A percentile compares a stretch with the other conserved stretches of the same genome.
phyloP scores from a whole-genome alignment of 2,888 invertebrate species.

The Diaperis boleti region DNA sequence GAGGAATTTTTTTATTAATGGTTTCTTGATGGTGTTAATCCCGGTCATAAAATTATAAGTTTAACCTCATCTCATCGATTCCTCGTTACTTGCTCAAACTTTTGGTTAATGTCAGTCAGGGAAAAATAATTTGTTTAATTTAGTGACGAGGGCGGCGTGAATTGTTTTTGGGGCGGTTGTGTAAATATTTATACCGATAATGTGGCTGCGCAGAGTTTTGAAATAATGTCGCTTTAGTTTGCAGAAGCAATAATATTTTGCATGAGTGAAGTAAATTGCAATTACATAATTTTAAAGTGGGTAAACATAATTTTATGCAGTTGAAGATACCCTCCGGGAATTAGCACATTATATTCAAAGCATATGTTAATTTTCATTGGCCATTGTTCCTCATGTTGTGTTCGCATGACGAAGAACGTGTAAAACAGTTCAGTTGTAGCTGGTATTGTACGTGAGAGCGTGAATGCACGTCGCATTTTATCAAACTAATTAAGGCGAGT shows the following conservation, averaged over 20 bases:
- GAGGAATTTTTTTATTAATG: slow-evolving; percentile 18
- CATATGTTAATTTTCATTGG: slow-evolving; percentile 46
- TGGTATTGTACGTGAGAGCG: slow-evolving; percentile 43
- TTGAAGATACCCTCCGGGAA: slow-evolving; percentile 28
- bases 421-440: slow-evolving; percentile 42
- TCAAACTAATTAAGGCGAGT: slow-evolving; percentile 48
- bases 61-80: slow-evolving; percentile 26
- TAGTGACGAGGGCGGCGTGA: not conserved
- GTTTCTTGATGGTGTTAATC: slow-evolving; percentile 15
- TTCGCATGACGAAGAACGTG: slow-evolving; percentile 45
- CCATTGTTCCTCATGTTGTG: slow-evolving; percentile 43
- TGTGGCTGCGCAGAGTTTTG: slow-evolving; percentile 1
- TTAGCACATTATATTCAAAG: slow-evolving; percentile 42
- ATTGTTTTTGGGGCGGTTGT: slow-evolving; percentile 5
- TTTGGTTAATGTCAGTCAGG: slow-evolving; percentile 22
- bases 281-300: slow-evolving; percentile 32
- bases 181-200: slow-evolving; percentile 9
- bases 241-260: slow-evolving; percentile 22
- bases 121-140: too few species aligned
- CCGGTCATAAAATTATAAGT: slow-evolving; percentile 27
- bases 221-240: slow-evolving; percentile 5
- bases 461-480: slow-evolving; percentile 47
- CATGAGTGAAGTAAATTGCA: slow-evolving; percentile 13
- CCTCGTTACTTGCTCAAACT: slow-evolving; percentile 27
- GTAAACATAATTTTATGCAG: slow-evolving; percentile 41